Evolutionary conservation across 2,797 vertebrate genomes (phyloP).

Genomic region (Molothrus ater): DNA sequence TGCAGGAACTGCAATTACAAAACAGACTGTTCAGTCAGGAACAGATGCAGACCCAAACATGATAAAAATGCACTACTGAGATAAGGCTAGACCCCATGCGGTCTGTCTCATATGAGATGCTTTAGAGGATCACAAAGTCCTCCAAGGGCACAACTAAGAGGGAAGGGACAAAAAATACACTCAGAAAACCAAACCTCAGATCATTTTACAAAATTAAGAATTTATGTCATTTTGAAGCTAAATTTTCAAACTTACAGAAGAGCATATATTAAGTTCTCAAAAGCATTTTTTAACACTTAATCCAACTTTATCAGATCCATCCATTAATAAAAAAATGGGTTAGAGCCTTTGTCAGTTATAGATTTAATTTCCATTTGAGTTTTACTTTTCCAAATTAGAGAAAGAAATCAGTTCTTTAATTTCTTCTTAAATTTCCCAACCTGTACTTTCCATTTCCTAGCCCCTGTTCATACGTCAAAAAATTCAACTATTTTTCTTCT

Average conservation of each 20-base stretch:
- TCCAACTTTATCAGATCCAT: not conserved
- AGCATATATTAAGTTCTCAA: not conserved
- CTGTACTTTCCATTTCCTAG: not conserved
- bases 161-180: not conserved
- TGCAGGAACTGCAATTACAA: not conserved
- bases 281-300: not conserved
- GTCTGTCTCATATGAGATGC: not conserved
- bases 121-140: not conserved
- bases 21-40: not conserved
- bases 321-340: not conserved
- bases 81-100: not conserved
- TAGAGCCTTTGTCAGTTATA: rapidly evolving
- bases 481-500: not conserved
- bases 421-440: not conserved
- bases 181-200: not conserved
- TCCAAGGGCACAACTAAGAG: not conserved
- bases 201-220: not conserved
- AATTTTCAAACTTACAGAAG: not conserved
- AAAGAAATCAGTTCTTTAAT: not conserved
- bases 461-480: not conserved
- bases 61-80: not conserved
- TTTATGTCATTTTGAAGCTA: not conserved
- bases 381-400: not conserved
- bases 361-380: not conserved
- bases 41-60: not conserved